Evolutionary conservation across 30 jellyfish, hydroid and myxozoan genomes (phyloP), one percentile per base, ranked within the genome.

Genomic region (Aurelia sp.): DNA sequence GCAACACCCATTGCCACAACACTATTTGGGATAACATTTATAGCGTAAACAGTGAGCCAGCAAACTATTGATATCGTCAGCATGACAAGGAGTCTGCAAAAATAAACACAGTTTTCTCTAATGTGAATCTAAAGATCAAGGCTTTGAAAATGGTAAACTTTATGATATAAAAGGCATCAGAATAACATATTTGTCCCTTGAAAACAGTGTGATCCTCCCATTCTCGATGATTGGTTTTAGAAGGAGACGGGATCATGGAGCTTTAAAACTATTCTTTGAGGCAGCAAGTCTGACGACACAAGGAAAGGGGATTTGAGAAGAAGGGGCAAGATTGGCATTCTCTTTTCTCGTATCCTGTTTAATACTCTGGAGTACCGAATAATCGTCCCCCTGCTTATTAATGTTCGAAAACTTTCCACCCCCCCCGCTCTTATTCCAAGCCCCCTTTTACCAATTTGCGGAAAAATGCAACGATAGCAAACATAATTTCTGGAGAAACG

Each of bases 271-370:
- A 8, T 58, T 40, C n/a, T 90, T 35, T 18, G 82, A 33, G 8
- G 77, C 60, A 51, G 76, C 96, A 20, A 77, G 20, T 80, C 96
- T 75, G 7, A 70, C 47, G 2, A 86, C 12, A 48, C 55, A 40
- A 4, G 90, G 85, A 62, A 58, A 31, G 75, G 71, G 70, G 3
- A 86, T 64, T 44, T 68, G 67, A 10, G 38, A 41, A 16, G 63
- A 47, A 27, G 70, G 18, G 30, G 70, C 22, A 13, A 57, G 38
- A 33, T 71, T 30, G 51, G 3, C 10, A 0, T 40, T 0, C 51
- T 8, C 10, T 40, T 40, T 5, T 8, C 10, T 40, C 10, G 10
- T 40, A 40, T 1, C 51, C 51, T 40, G 8, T 40, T 40, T 4
- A 8, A 0, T 4, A 27, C n/a, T n/a, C n/a, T n/a, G n/a, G n/a